phyloP scores from a whole-genome alignment of 2,113 vertebrate genomes.

The Heterotis niloticus region DNA sequence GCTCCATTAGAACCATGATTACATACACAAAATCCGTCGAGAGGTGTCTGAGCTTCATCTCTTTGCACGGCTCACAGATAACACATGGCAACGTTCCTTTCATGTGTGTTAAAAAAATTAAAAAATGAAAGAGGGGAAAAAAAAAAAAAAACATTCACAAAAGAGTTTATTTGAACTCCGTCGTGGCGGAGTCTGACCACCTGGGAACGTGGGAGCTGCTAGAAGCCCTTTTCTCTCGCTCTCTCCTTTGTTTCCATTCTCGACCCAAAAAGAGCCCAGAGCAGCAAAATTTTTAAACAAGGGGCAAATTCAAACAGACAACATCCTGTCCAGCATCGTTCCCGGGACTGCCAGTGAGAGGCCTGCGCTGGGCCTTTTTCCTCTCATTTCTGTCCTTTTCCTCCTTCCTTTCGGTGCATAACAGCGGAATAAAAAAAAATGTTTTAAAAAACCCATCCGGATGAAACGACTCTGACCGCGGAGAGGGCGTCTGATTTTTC shows the following conservation, averaged over 20 bases:
- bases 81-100: no score
- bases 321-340: background rate
- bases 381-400: constrained; percentile 58
- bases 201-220: background rate
- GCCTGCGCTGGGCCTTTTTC: background rate
- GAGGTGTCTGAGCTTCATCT: no score
- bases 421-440: constrained; percentile 45
- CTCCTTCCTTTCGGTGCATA: constrained; percentile 42
- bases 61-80: no score
- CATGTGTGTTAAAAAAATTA: no score
- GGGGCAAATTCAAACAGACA: constrained; percentile 19
- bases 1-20: no score
- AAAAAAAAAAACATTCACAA: no score
- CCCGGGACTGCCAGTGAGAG: background rate
- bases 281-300: constrained; percentile 4
- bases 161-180: background rate
- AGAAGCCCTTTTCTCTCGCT: background rate
- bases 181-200: background rate
- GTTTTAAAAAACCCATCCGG: background rate
- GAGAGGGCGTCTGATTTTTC: constrained; percentile 57
- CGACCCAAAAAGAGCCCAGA: background rate
- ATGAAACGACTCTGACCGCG: constrained; percentile 34
- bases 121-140: background rate
- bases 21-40: no score
- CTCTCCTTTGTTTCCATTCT: constrained; percentile 13